Evolutionary conservation across 2,888 invertebrate genomes (phyloP), one percentile per base, ranked within the genome.

Genomic region (Andrena trimmerana): DNA sequence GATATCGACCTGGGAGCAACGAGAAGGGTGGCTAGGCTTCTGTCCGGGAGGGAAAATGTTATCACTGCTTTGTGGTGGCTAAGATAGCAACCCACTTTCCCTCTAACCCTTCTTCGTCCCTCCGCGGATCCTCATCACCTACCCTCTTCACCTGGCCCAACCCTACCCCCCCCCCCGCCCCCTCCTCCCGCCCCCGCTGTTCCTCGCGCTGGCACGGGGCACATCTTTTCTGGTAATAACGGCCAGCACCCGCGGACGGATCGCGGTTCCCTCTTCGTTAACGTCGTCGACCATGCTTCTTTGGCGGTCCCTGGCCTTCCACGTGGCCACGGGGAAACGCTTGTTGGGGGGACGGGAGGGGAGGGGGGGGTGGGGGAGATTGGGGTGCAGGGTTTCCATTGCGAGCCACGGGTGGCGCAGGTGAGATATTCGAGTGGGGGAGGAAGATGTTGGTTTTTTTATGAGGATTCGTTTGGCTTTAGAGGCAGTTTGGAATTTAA

Each of bases 51-150:
- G 93, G 93, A 94, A 94, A 94, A 94, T 94, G 93, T 94, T 94
- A 94, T 94, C 94, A 93, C 94, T 94, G 93, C 94, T 94, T 94
- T 94, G 94, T 93, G 93, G 94, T 92, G 93, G 92, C 93, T 94
- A 94, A 94, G 94, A 94, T 94, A 94, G 92, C 94, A 94, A 91
- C 92, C 90, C 90, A 90, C 90, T 88, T 88, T 77, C 90, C 88
- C 88, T 81, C 83, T 78, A 60, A 78, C 72, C 71, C 84, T 74
- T 74, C 84, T 81, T 84, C 85, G 82, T 78, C 83, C 83, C 78
- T 78, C 88, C 65, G 68, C 77, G 70, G 73, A 78, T 83, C 86
- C 81, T 78, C 83, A 79, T 76, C 81, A 76, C 85, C 75, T 81
- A 57, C 71, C 74, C 66, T 6, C 42, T 50, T 27, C 20, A 62